Percentiles rank a stretch among this genome's conserved stretches.
phyloP scores from a whole-genome alignment of 2,888 invertebrate genomes.

The Tanytarsus gracilentus region DNA sequence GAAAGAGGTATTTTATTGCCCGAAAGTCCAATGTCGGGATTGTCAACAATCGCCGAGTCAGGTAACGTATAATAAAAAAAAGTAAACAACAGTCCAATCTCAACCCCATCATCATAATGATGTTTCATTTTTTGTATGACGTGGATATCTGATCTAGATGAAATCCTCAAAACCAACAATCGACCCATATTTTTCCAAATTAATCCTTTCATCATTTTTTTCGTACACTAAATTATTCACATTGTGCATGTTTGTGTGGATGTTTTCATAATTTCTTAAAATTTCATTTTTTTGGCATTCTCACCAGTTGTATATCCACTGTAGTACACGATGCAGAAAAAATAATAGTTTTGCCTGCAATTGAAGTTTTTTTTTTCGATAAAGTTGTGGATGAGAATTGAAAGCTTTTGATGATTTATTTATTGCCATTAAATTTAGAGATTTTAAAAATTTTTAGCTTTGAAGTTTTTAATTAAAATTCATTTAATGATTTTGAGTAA shows the following conservation, averaged over 20 bases:
- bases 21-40: constrained; percentile 68
- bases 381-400: too few relatives aligned
- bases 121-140: too few relatives aligned
- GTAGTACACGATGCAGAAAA: too few relatives aligned
- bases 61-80: constrained; percentile 53
- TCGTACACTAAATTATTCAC: too few relatives aligned
- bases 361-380: too few relatives aligned
- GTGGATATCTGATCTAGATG: too few relatives aligned
- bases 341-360: too few relatives aligned
- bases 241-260: not conserved
- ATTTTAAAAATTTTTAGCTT: not conserved
- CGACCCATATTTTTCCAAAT: too few relatives aligned
- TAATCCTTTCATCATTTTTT: too few relatives aligned
- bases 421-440: not conserved
- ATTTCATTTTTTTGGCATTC: not conserved
- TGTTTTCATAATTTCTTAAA: not conserved
- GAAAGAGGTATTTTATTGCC: constrained; percentile 91
- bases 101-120: too few relatives aligned
- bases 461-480: not conserved
- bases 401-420: not conserved
- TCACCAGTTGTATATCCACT: not conserved
- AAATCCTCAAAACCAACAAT: too few relatives aligned
- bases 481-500: not conserved
- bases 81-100: too few relatives aligned
- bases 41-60: constrained; percentile 73